Evolutionary conservation across 2,888 invertebrate genomes (phyloP).

Genomic region (Dolomedes plantarius): DNA sequence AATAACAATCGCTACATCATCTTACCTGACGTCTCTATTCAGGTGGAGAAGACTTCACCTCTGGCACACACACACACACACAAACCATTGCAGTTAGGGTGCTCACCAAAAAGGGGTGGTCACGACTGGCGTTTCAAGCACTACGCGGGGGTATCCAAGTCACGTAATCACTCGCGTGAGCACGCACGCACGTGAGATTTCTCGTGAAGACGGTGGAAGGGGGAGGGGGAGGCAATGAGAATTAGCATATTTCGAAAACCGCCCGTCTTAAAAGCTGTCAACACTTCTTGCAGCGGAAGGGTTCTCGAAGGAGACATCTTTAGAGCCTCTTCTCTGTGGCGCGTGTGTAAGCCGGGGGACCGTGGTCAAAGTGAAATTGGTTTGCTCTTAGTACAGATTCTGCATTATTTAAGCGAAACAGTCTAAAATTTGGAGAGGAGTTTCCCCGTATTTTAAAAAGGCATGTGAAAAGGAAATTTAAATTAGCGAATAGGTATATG

Average conservation of each 20-base stretch:
- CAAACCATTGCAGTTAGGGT: too few relatives aligned
- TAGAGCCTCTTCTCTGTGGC: conserved; percentile 17
- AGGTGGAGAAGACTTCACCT: neutral
- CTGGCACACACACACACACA: too few relatives aligned
- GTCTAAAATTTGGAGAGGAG: too few relatives aligned
- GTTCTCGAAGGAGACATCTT: conserved; percentile 39
- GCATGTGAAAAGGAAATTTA: too few relatives aligned
- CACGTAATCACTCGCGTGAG: conserved; percentile 60
- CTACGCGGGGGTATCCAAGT: conserved; percentile 38
- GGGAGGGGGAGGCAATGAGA: conserved; percentile 22
- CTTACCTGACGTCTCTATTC: conserved; percentile 13
- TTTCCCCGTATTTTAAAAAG: too few relatives aligned
- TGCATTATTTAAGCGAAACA: too few relatives aligned
- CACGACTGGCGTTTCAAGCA: neutral
- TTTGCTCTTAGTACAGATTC: too few relatives aligned
- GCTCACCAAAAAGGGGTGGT: too few relatives aligned
- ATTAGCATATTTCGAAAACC: conserved; percentile 54
- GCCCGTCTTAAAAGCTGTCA: conserved; percentile 55
- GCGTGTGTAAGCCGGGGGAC: neutral
- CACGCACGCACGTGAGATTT: conserved; percentile 32
- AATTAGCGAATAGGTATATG: too few relatives aligned
- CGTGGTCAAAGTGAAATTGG: too few relatives aligned
- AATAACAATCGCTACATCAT: conserved; percentile 3
- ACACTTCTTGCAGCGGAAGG: conserved; percentile 37
- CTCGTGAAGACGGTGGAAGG: conserved; percentile 2